Evolutionary conservation across 2,888 invertebrate species (phyloP).

Genomic region (Gnatocerus cornutus): DNA sequence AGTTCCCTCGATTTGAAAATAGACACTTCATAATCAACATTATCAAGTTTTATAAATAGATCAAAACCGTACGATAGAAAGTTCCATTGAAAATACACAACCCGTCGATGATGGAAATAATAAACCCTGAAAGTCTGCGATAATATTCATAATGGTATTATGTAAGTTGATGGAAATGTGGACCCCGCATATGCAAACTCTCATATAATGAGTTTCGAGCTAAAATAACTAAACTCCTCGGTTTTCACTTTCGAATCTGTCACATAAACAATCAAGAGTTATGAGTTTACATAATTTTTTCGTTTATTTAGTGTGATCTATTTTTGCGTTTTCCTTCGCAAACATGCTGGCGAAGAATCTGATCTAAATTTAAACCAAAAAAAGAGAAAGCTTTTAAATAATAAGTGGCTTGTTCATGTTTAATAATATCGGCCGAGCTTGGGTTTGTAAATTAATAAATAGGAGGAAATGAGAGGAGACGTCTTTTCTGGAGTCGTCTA

Average conservation of each 20-base stretch:
- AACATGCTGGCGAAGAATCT: not conserved
- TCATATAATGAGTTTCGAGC: not conserved
- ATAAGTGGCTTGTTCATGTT: constrained; percentile 28
- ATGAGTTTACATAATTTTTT: constrained; percentile 17
- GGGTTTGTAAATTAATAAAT: constrained; percentile 25
- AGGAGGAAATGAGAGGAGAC: constrained; percentile 22
- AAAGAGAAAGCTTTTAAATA: constrained; percentile 32
- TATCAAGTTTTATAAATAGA: constrained; percentile 23
- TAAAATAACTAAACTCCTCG: not conserved
- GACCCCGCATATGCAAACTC: constrained; percentile 1
- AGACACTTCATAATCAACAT: constrained; percentile 12
- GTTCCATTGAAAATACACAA: constrained; percentile 4
- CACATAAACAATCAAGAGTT: constrained; percentile 21
- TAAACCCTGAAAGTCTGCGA: constrained; percentile 31
- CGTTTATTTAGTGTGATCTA: constrained; percentile 1
- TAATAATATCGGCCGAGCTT: constrained; percentile 11
- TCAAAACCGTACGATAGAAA: constrained; percentile 2
- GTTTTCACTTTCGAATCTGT: constrained; percentile 14
- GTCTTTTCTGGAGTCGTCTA: constrained; percentile 15
- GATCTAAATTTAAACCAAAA: constrained; percentile 15
- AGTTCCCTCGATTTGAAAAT: constrained; percentile 4
- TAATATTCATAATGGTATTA: constrained; percentile 45
- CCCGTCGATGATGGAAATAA: constrained; percentile 25
- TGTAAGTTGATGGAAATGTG: constrained; percentile 29
- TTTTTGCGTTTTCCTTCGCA: constrained; percentile 19